Evolutionary conservation across 2,888 invertebrate species (phyloP).

Genomic region (Diarsia brunnea): DNA sequence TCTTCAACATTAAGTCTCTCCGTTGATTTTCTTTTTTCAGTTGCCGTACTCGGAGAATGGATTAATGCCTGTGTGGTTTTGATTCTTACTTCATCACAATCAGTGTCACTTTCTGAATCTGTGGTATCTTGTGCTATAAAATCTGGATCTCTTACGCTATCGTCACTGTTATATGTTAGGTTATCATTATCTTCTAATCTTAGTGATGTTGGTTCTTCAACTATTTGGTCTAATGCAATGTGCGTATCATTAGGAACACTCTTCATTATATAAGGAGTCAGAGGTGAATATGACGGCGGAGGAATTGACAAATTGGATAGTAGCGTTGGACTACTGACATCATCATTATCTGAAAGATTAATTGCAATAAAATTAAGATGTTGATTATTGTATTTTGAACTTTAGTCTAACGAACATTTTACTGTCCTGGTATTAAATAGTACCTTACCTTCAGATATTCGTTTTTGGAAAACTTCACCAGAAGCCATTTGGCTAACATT

Average conservation of each 20-base stretch:
- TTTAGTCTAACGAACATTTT: slow-evolving; percentile 39
- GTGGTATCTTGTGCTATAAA: slow-evolving; percentile 44
- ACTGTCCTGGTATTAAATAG: slow-evolving; percentile 39
- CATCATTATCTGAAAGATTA: slow-evolving; percentile 44
- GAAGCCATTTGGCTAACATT: slow-evolving; percentile 41
- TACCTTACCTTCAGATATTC: slow-evolving; percentile 39
- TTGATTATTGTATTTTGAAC: slow-evolving; percentile 40
- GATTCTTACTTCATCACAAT: slow-evolving; percentile 42
- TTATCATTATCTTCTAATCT: slow-evolving; percentile 39
- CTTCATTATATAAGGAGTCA: slow-evolving; percentile 31
- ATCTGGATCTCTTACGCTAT: slow-evolving; percentile 46
- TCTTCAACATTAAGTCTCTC: slow-evolving; percentile 36
- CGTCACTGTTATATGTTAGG: slow-evolving; percentile 42
- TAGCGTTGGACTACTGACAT: slow-evolving; percentile 41
- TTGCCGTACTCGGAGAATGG: slow-evolving; percentile 34
- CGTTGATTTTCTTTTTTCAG: slow-evolving; percentile 38
- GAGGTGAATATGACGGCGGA: slow-evolving; percentile 39
- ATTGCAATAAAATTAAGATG: slow-evolving; percentile 35
- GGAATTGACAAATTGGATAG: slow-evolving; percentile 46
- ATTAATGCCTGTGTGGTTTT: slow-evolving; percentile 37
- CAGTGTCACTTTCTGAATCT: slow-evolving; percentile 49
- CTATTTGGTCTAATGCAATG: slow-evolving; percentile 34
- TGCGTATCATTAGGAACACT: slow-evolving; percentile 20
- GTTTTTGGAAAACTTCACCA: slow-evolving; percentile 41
- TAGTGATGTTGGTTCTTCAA: slow-evolving; percentile 37